A percentile compares a stretch with the other conserved stretches of the same genome.
Conservation (phyloP, 2,113 vertebrate species). For the Mionectes macconnelli region DNA sequence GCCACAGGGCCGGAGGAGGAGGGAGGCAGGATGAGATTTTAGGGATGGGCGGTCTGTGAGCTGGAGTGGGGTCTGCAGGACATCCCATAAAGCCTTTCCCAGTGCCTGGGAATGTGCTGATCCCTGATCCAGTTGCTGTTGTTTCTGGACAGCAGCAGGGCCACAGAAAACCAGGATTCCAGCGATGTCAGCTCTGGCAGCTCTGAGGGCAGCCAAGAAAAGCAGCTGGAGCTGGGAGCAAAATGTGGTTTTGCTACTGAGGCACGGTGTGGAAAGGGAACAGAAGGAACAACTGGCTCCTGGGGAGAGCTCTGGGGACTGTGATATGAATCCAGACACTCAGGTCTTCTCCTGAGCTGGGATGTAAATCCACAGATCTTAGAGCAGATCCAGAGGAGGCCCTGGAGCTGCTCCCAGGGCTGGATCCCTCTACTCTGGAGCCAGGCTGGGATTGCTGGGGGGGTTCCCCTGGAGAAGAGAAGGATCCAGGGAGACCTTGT, state of each 20-base stretch:
- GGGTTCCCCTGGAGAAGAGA: background rate
- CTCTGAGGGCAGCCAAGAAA: constrained; percentile 12
- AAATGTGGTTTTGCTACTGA: background rate
- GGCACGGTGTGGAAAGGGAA: background rate
- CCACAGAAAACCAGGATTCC: background rate
- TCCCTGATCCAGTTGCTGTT: background rate
- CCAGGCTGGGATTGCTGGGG: background rate
- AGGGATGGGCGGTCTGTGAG: fast-evolving
- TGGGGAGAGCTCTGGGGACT: background rate
- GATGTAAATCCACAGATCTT: background rate
- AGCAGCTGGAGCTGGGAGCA: background rate
- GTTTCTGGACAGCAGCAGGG: background rate
- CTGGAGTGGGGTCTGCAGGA: background rate
- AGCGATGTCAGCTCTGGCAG: fast-evolving
- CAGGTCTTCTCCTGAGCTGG: background rate
- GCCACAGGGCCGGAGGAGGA: background rate
- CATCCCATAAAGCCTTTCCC: background rate
- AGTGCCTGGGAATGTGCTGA: background rate
- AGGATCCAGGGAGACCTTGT: background rate
- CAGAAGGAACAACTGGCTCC: background rate
- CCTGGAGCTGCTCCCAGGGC: background rate
- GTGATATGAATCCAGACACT: fast-evolving
- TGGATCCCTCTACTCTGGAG: background rate
- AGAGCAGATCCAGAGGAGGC: background rate
- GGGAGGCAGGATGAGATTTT: background rate